Evolutionary conservation across 1,140 invertebrate species (phyloP).

Genomic region (Spodoptera litura): DNA sequence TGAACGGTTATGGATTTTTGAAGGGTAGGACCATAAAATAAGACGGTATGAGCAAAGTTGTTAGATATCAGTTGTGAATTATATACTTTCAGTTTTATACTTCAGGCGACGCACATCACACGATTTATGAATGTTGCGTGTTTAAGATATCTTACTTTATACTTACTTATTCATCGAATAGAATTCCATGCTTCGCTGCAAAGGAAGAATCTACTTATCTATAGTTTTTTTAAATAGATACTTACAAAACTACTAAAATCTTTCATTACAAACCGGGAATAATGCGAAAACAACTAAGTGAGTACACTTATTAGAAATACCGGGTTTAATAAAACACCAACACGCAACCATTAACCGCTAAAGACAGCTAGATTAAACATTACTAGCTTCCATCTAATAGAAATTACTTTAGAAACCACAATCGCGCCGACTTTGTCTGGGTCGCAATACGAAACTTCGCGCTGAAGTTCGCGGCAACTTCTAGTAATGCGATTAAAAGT

Average conservation of each 20-base stretch:
- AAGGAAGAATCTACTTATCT: too few species aligned
- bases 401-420: conserved; percentile 45
- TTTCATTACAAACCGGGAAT: too few species aligned
- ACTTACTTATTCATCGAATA: too few species aligned
- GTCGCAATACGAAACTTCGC: conserved; percentile 45
- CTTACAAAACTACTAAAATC: too few species aligned
- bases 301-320: neutral
- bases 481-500: conserved; percentile 54
- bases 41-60: neutral
- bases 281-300: too few species aligned
- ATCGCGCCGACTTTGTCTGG: conserved; percentile 23
- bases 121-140: too few species aligned
- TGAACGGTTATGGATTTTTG: neutral
- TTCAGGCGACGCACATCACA: too few species aligned
- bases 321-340: conserved; percentile 4
- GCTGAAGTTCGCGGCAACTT: conserved; percentile 41
- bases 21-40: conserved; percentile 6
- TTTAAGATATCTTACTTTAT: too few species aligned
- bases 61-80: neutral
- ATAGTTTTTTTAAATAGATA: too few species aligned
- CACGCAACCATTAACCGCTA: neutral
- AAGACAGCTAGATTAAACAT: conserved; percentile 44
- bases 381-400: conserved; percentile 35
- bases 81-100: too few species aligned
- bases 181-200: too few species aligned